phyloP scores from a whole-genome alignment of 1,140 invertebrate genomes.

The Drosophila elegans region DNA sequence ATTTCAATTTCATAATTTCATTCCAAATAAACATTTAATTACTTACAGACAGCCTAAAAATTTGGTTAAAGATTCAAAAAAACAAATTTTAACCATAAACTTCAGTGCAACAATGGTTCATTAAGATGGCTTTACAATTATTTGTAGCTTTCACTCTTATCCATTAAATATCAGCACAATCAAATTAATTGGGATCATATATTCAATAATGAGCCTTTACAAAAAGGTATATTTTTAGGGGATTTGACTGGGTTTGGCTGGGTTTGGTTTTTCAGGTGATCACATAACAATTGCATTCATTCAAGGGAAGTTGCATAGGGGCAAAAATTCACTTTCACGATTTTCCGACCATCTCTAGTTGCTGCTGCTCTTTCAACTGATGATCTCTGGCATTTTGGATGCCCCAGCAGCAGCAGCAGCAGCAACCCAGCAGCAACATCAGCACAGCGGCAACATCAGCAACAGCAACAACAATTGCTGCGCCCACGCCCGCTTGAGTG shows the following conservation, averaged over 20 bases:
- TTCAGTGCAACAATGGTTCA: conserved; percentile 7
- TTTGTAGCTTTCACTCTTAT: conserved; percentile 34
- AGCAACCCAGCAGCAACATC: conserved; percentile 41
- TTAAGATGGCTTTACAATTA: conserved; percentile 10
- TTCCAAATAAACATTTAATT: too few species aligned
- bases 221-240: conserved; percentile 2
- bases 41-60: too few species aligned
- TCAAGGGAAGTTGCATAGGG: conserved; percentile 18
- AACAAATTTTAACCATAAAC: background rate
- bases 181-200: conserved; percentile 30
- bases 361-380: conserved; percentile 42
- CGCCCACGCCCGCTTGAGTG: conserved; percentile 47
- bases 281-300: conserved; percentile 24
- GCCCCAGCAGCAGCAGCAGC: conserved; percentile 39
- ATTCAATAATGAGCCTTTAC: conserved; percentile 16
- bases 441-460: conserved; percentile 6
- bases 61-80: too few species aligned
- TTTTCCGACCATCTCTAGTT: conserved; percentile 41
- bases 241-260: conserved; percentile 3
- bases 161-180: conserved; percentile 12
- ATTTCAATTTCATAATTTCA: too few species aligned
- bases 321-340: conserved; percentile 36
- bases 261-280: conserved; percentile 15
- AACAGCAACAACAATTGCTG: conserved; percentile 32
- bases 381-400: conserved; percentile 77